A percentile compares a stretch with the other conserved stretches of the same genome.
Evolutionary conservation across 2,797 vertebrate genomes (phyloP).

Genomic region (Eulemur mongoz): DNA sequence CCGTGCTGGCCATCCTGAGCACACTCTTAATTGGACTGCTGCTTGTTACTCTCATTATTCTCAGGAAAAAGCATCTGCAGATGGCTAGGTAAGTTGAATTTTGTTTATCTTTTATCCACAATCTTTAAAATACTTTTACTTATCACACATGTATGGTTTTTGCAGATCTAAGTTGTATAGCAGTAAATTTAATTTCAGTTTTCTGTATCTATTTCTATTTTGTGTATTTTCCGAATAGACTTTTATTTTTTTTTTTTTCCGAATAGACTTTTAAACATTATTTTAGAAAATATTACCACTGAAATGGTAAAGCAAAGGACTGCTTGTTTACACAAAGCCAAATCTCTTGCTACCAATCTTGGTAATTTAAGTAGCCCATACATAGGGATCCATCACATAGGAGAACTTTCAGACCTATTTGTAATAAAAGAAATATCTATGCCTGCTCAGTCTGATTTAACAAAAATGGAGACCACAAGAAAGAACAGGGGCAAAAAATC

Average conservation of each 20-base stretch:
- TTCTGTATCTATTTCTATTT: not conserved
- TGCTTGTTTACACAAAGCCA: not conserved
- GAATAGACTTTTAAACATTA: not conserved
- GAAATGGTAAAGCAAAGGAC: not conserved
- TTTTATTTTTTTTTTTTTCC: too few relatives aligned
- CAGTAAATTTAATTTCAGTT: not conserved
- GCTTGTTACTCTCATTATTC: slow-evolving; percentile 92
- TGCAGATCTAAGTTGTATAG: not conserved
- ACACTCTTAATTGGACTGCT: slow-evolving; percentile 93
- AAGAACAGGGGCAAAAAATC: not conserved
- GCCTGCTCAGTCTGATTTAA: not conserved
- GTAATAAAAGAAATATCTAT: not conserved
- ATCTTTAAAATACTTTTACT: not conserved
- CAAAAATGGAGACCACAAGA: not conserved
- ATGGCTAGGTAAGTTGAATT: slow-evolving; percentile 90
- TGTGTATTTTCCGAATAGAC: not conserved
- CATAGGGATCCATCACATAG: not conserved
- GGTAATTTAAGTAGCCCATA: not conserved
- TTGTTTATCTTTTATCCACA: not conserved
- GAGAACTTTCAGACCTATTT: not conserved
- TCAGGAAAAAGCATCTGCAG: slow-evolving; percentile 95
- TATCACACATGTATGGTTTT: not conserved
- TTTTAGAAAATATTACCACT: not conserved
- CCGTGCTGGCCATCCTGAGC: slow-evolving; percentile 93
- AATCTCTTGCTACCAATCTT: not conserved